A percentile compares a stretch with the other conserved stretches of the same genome.
Conservation (phyloP, 1,140 invertebrate species). For the Ceratosolen fusciceps region DNA sequence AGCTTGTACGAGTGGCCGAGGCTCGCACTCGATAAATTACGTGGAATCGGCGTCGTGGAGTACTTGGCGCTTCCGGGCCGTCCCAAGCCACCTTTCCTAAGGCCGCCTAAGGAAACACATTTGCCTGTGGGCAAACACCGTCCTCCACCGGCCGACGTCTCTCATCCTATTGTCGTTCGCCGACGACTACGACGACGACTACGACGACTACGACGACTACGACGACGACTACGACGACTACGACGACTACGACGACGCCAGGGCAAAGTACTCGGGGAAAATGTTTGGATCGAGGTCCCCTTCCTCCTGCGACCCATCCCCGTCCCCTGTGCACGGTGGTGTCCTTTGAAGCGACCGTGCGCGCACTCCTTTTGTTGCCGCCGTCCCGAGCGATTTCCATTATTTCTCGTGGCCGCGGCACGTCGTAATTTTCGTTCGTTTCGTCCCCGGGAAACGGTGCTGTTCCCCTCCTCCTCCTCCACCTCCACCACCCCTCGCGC, state of each 20-base stretch:
- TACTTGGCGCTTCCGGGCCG: slow-evolving; percentile 58
- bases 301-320: background rate
- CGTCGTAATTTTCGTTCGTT: slow-evolving; percentile 1
- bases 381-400: slow-evolving; percentile 13
- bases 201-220: too few relatives aligned
- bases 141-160: slow-evolving; percentile 53
- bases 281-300: background rate
- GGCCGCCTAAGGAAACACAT: slow-evolving; percentile 70
- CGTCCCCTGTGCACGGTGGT: too few relatives aligned
- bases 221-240: too few relatives aligned
- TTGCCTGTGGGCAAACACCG: slow-evolving; percentile 70
- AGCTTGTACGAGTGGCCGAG: slow-evolving; percentile 8
- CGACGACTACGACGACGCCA: too few relatives aligned
- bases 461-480: too few relatives aligned
- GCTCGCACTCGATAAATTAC: slow-evolving; percentile 6
- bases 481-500: too few relatives aligned
- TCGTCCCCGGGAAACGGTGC: too few relatives aligned
- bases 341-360: slow-evolving; percentile 6
- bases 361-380: slow-evolving; percentile 3
- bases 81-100: slow-evolving; percentile 68
- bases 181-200: too few relatives aligned
- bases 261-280: background rate
- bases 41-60: slow-evolving; percentile 57
- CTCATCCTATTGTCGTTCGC: background rate
- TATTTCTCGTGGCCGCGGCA: background rate